Conservation (phyloP, 2,113 vertebrate species). For the Macrotus californicus region DNA sequence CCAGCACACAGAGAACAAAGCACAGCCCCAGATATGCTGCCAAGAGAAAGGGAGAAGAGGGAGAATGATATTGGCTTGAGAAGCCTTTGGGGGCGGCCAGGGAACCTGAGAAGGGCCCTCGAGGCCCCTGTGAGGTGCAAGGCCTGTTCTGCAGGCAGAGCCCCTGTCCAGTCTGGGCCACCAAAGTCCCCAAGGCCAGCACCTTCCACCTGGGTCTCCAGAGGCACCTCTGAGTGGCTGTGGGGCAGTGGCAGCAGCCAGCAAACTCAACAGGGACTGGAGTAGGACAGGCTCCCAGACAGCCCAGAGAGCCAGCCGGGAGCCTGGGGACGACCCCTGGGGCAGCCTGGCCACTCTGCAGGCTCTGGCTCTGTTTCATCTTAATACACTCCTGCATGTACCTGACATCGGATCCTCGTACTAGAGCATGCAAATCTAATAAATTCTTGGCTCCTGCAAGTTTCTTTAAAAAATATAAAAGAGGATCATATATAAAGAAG, state of each 20-base stretch:
- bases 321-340: not conserved
- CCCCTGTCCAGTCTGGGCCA: not conserved
- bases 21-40: not conserved
- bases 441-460: slow-evolving; percentile 85
- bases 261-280: not conserved
- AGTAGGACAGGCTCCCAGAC: not conserved
- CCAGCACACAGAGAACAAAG: not conserved
- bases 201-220: not conserved
- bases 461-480: slow-evolving; percentile 84
- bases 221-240: not conserved
- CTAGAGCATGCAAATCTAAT: slow-evolving; percentile 85
- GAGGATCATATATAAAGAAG: slow-evolving; percentile 84
- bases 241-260: not conserved
- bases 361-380: slow-evolving; percentile 63
- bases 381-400: slow-evolving; percentile 64
- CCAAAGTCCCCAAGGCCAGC: not conserved
- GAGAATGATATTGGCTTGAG: not conserved
- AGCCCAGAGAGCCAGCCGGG: not conserved
- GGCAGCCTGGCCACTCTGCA: not conserved
- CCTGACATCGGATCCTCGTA: slow-evolving; percentile 76
- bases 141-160: not conserved
- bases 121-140: not conserved
- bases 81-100: not conserved
- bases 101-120: not conserved
- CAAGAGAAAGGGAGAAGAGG: not conserved